Conservation (phyloP, 1,140 invertebrate genomes). For the Drosophila setifemur region DNA sequence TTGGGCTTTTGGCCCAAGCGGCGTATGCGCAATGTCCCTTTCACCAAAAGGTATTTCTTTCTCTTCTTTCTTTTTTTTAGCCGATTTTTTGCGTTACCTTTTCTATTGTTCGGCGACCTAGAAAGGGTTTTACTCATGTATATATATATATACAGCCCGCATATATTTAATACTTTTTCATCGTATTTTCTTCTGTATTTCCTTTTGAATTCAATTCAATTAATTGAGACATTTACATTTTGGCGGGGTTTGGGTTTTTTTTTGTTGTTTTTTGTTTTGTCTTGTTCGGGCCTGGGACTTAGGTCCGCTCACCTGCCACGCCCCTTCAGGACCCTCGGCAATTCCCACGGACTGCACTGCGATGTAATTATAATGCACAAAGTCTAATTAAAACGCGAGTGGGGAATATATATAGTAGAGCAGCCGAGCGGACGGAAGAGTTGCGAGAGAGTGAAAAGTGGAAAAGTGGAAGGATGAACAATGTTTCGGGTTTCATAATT, state of each 20-base stretch:
- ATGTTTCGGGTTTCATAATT: conserved; percentile 4
- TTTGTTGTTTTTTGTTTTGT: not conserved
- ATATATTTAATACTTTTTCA: not conserved
- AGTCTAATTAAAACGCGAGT: conserved; percentile 32
- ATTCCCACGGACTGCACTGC: conserved; percentile 7
- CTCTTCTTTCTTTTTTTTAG: not conserved
- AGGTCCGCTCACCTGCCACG: not conserved
- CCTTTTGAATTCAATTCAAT: conserved; percentile 47
- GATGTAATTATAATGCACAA: conserved; percentile 38
- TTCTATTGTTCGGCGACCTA: conserved; percentile 10
- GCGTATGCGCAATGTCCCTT: conserved; percentile 24
- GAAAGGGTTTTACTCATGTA: conserved; percentile 16
- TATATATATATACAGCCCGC: not conserved
- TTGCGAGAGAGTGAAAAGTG: not conserved
- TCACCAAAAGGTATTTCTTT: conserved; percentile 33
- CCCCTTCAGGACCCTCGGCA: not conserved
- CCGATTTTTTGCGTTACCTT: too few relatives aligned
- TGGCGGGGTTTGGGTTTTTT: not conserved
- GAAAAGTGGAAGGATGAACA: not conserved
- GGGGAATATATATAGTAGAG: conserved; percentile 2
- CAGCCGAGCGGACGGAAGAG: not conserved
- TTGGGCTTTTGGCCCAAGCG: conserved; percentile 24
- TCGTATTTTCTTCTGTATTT: conserved; percentile 7
- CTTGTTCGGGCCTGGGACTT: not conserved
- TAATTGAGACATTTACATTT: conserved; percentile 53